Evolutionary conservation across 1,140 invertebrate genomes (phyloP).

Genomic region (Agrypnia vestita): DNA sequence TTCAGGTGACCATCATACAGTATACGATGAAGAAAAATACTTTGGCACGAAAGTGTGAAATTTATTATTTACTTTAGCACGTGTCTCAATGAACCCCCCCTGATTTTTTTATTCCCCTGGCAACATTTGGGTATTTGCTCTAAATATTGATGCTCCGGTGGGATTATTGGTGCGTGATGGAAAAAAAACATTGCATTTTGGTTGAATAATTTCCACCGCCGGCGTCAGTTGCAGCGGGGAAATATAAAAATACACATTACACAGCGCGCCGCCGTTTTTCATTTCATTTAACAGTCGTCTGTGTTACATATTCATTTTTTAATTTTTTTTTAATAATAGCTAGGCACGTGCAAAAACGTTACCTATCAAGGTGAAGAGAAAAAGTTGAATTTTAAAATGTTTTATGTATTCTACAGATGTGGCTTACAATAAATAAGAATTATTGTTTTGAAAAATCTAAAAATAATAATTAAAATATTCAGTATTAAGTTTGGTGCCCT

Average conservation of each 20-base stretch:
- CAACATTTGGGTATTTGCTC: conserved; percentile 41
- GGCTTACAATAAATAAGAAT: too few species aligned
- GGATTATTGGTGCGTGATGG: conserved; percentile 23
- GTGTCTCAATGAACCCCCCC: conserved; percentile 3
- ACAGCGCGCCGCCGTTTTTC: not conserved
- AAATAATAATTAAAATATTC: too few species aligned
- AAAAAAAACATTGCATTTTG: conserved; percentile 30
- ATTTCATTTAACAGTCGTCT: conserved; percentile 16
- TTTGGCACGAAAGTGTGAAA: too few species aligned
- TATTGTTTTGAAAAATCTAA: too few species aligned
- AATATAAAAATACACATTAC: conserved; percentile 11
- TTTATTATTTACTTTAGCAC: not conserved
- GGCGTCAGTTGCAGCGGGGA: conserved; percentile 29
- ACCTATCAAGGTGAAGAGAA: not conserved
- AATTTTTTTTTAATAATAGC: not conserved
- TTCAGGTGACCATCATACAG: too few species aligned
- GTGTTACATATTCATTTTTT: not conserved
- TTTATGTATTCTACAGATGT: too few species aligned
- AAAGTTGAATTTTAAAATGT: too few species aligned
- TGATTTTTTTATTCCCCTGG: conserved; percentile 9
- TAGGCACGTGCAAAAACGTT: not conserved
- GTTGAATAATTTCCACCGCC: conserved; percentile 26
- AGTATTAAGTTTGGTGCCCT: too few species aligned
- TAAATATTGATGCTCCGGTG: conserved; percentile 39
- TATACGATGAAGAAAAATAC: too few species aligned